Evolutionary conservation across 2,113 vertebrate genomes (phyloP).

Genomic region (Bostrychus sinensis): DNA sequence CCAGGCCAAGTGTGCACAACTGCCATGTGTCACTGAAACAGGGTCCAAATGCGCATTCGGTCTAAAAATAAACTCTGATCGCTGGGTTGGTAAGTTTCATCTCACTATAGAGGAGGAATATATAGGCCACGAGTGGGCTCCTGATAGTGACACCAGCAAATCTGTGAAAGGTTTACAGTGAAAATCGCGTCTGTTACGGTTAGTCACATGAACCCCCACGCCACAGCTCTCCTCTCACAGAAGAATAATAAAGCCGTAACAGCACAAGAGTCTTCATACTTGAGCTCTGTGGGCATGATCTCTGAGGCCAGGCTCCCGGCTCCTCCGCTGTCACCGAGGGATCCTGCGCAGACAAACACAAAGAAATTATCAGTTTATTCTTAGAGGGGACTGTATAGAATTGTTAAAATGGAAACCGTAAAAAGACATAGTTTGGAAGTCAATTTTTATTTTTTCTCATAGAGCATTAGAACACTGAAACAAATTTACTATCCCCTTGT

Average conservation of each 20-base stretch:
- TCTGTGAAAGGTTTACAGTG: slow-evolving; percentile 1
- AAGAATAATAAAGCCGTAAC: neutral
- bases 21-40: slow-evolving; percentile 28
- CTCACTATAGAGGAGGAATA: neutral
- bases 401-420: neutral
- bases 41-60: slow-evolving; percentile 13
- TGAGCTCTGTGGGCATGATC: slow-evolving; percentile 89
- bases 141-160: slow-evolving; percentile 18
- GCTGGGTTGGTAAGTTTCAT: slow-evolving; percentile 1
- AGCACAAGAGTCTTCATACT: slow-evolving; percentile 66
- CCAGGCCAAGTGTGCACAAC: slow-evolving; percentile 20
- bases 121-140: slow-evolving; percentile 11
- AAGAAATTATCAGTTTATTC: neutral
- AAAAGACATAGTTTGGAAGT: neutral
- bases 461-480: too few species aligned
- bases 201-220: slow-evolving; percentile 5
- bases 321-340: slow-evolving; percentile 67
- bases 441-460: too few species aligned
- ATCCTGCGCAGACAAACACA: slow-evolving; percentile 64
- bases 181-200: slow-evolving; percentile 28
- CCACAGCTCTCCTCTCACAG: neutral
- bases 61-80: slow-evolving; percentile 41
- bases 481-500: too few species aligned
- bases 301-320: slow-evolving; percentile 86
- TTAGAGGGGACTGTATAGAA: neutral